Conservation (phyloP, 2,797 vertebrate species). For the Acipenser oxyrinchus region DNA sequence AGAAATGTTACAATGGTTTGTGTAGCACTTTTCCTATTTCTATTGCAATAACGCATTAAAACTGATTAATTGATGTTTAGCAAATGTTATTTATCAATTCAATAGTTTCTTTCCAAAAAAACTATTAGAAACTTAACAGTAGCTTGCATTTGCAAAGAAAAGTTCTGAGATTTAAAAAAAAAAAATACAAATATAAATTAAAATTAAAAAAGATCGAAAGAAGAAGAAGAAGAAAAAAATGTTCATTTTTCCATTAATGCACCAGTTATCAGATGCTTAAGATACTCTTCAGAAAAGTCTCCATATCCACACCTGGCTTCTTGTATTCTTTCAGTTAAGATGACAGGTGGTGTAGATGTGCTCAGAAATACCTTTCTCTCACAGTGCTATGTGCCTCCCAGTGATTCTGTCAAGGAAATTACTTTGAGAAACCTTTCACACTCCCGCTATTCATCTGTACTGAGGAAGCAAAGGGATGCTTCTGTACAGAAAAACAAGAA, state of each 20-base stretch:
- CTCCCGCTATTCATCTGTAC: slow-evolving; percentile 46
- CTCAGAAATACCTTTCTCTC: slow-evolving; percentile 26
- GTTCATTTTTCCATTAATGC: neutral
- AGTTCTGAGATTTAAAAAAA: no score
- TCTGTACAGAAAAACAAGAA: slow-evolving; percentile 22
- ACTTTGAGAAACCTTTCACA: slow-evolving; percentile 34
- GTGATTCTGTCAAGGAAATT: slow-evolving; percentile 37
- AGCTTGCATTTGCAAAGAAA: no score
- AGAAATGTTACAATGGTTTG: no score
- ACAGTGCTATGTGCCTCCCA: slow-evolving; percentile 25
- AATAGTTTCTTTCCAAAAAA: no score
- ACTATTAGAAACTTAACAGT: no score
- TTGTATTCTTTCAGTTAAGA: slow-evolving; percentile 24
- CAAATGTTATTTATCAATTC: no score
- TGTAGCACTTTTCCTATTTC: no score
- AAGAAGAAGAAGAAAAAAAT: no score
- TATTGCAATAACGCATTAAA: no score
- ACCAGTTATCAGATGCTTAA: slow-evolving; percentile 13
- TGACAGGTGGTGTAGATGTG: slow-evolving; percentile 31
- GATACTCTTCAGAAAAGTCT: slow-evolving; percentile 20
- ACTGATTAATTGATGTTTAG: no score
- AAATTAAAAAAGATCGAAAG: no score
- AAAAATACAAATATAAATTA: no score
- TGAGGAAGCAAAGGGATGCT: slow-evolving; percentile 34
- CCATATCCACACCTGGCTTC: slow-evolving; percentile 20